Evolutionary conservation across 1,140 invertebrate genomes (phyloP).

Genomic region (Orchesella cincta): DNA sequence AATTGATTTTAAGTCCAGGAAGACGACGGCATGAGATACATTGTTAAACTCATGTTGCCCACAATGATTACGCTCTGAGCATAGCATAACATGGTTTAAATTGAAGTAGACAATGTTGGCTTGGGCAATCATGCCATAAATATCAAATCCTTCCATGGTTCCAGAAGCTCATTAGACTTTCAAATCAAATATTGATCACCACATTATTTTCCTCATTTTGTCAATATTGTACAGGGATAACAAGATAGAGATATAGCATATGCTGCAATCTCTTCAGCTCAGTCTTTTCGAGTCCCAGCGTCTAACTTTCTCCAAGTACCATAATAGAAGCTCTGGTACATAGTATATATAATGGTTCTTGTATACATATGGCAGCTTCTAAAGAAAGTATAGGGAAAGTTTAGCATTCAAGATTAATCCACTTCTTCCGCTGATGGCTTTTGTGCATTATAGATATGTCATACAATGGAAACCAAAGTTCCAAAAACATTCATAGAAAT

Average conservation of each 20-base stretch:
- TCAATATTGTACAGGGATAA: neutral
- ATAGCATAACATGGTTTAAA: no score
- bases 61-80: neutral
- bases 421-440: no score
- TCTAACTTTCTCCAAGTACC: neutral
- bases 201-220: neutral
- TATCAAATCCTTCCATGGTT: neutral
- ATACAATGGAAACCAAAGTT: no score
- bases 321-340: neutral
- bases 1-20: neutral
- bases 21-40: neutral
- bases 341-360: neutral
- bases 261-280: neutral
- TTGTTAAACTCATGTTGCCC: neutral
- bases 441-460: no score
- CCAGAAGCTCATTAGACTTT: slow-evolving; percentile 6
- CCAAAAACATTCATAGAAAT: no score
- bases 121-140: neutral
- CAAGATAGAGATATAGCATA: neutral
- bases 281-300: neutral
- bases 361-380: neutral
- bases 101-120: neutral
- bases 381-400: no score
- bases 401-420: no score
- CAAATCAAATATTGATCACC: slow-evolving; percentile 13